Conservation (phyloP, 2,113 vertebrate species). For the Grantiella picta region DNA sequence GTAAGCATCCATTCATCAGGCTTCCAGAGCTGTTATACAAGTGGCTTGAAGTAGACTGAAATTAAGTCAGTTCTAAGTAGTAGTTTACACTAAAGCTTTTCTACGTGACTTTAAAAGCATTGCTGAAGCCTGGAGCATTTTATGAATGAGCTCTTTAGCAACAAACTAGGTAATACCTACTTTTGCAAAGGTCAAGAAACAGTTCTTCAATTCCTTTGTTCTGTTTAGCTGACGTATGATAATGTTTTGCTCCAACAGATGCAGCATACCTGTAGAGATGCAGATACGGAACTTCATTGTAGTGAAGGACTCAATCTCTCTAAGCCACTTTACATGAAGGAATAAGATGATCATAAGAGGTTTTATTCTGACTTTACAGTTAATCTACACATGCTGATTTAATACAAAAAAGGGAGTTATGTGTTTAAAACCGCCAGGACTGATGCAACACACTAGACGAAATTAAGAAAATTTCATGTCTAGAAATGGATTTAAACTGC, state of each 20-base stretch:
- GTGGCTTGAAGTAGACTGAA: background rate
- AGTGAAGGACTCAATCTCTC: background rate
- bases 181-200: slow-evolving; percentile 98
- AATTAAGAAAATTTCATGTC: background rate
- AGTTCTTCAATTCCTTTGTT: slow-evolving; percentile 99
- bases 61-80: background rate
- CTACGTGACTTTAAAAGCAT: background rate
- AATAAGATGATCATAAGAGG: background rate
- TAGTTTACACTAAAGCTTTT: background rate
- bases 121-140: background rate
- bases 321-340: background rate
- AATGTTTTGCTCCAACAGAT: slow-evolving; percentile 97
- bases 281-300: background rate
- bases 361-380: background rate
- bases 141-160: background rate
- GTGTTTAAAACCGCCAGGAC: background rate
- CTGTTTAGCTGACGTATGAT: slow-evolving; percentile 96
- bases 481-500: background rate
- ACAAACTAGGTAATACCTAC: slow-evolving; percentile 71
- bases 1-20: background rate
- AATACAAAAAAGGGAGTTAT: background rate
- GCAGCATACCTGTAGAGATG: slow-evolving; percentile 85
- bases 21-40: background rate
- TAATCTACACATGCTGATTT: background rate
- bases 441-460: background rate